Percentiles rank a stretch among this genome's conserved stretches.
Conservation (phyloP, 1,140 invertebrate genomes). For the Eriocheir sinensis region DNA sequence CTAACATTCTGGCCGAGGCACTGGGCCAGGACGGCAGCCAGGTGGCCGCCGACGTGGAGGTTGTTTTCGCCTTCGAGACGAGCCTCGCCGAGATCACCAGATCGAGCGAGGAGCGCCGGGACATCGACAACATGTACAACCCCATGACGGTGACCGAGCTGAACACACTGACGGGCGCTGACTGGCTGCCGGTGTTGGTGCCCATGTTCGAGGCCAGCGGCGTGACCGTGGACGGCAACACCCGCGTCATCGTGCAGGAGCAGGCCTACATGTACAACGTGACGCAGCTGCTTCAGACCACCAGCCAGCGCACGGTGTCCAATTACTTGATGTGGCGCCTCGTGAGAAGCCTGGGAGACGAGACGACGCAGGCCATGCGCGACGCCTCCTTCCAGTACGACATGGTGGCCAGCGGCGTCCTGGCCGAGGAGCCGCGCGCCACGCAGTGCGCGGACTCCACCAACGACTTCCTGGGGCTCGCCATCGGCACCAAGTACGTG, state of each 20-base stretch:
- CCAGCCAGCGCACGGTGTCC: slow-evolving; percentile 39
- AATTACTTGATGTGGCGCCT: slow-evolving; percentile 74
- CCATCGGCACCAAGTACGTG: slow-evolving; percentile 96
- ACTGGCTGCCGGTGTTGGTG: slow-evolving; percentile 60
- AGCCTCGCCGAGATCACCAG: slow-evolving; percentile 68
- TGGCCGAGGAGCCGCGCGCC: slow-evolving; percentile 48
- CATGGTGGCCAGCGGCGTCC: slow-evolving; percentile 62
- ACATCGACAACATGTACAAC: slow-evolving; percentile 73
- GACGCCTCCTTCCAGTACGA: slow-evolving; percentile 71
- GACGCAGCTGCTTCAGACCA: slow-evolving; percentile 34
- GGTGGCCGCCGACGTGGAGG: slow-evolving; percentile 59
- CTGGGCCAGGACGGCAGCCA: slow-evolving; percentile 26
- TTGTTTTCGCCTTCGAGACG: slow-evolving; percentile 68
- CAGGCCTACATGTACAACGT: slow-evolving; percentile 55
- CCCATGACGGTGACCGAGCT: slow-evolving; percentile 73
- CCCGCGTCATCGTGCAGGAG: slow-evolving; percentile 73
- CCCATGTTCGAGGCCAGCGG: slow-evolving; percentile 52
- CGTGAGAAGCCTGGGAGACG: slow-evolving; percentile 60
- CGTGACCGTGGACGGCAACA: slow-evolving; percentile 36
- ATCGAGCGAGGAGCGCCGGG: slow-evolving; percentile 64
- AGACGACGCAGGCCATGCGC: slow-evolving; percentile 66
- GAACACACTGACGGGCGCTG: not conserved
- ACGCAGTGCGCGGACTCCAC: slow-evolving; percentile 92
- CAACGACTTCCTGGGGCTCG: slow-evolving; percentile 95
- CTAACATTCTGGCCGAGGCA: slow-evolving; percentile 60